Evolutionary conservation across 2,113 vertebrate species (phyloP).

Genomic region (Hassar affinis): DNA sequence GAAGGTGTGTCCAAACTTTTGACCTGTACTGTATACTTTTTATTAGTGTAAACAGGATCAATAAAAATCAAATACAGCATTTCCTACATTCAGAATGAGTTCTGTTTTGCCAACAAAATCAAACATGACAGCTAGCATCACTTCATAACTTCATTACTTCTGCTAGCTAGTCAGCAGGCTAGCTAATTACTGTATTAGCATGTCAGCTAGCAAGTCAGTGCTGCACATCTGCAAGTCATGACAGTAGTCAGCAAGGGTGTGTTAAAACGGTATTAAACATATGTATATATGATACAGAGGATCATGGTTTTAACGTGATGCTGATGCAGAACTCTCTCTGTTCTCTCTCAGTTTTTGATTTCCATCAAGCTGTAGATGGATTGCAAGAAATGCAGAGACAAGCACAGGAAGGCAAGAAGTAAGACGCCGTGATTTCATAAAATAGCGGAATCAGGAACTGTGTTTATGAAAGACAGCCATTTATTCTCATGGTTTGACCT

Average conservation of each 20-base stretch:
- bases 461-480: not conserved
- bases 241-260: not conserved
- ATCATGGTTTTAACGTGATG: not conserved
- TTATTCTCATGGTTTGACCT: slow-evolving; percentile 11
- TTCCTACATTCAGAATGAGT: not conserved
- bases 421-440: slow-evolving; percentile 56
- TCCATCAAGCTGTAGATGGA: slow-evolving; percentile 95
- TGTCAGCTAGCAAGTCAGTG: not conserved
- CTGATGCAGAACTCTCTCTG: not conserved
- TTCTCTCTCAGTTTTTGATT: slow-evolving; percentile 87
- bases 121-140: not conserved
- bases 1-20: no score
- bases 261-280: not conserved
- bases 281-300: not conserved
- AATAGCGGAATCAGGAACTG: not conserved
- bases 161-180: not conserved
- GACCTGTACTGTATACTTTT: not conserved
- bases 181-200: not conserved
- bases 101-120: not conserved
- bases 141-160: not conserved
- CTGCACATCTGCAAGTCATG: not conserved
- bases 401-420: slow-evolving; percentile 96
- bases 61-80: no score
- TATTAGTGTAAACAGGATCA: not conserved
- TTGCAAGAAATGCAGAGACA: slow-evolving; percentile 94